Evolutionary conservation across 2,888 invertebrate genomes (phyloP).

Genomic region (Branchellion lobata): DNA sequence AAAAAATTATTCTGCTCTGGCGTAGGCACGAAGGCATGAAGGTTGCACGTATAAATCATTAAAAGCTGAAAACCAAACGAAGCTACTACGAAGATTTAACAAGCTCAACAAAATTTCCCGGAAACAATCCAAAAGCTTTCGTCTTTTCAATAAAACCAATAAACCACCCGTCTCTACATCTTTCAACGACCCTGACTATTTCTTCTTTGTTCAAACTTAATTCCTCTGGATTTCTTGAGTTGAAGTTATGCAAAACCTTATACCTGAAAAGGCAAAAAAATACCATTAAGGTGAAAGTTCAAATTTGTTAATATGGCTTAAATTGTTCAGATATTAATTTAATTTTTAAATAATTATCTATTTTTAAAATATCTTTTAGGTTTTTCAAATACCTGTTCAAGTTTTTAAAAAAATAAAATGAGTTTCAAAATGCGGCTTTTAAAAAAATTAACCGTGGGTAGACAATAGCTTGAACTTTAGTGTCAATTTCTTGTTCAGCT

Average conservation of each 20-base stretch:
- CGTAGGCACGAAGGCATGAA: too few species aligned
- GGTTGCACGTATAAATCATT: too few species aligned
- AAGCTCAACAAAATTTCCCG: conserved; percentile 39
- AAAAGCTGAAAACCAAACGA: background rate
- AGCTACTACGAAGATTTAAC: background rate
- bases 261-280: conserved; percentile 24
- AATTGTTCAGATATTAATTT: background rate
- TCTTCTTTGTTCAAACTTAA: conserved; percentile 36
- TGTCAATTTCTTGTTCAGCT: conserved; percentile 24
- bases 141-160: conserved; percentile 39
- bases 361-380: background rate
- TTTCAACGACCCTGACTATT: conserved; percentile 42
- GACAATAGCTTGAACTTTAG: conserved; percentile 21
- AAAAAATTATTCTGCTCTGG: background rate
- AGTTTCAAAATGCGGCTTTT: background rate
- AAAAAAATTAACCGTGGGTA: conserved; percentile 26
- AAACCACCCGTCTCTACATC: conserved; percentile 44
- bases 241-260: conserved; percentile 30
- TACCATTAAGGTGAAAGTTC: too few species aligned
- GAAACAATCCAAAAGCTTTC: conserved; percentile 41
- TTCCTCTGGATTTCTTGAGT: conserved; percentile 41
- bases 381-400: background rate
- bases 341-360: too few species aligned
- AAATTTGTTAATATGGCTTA: too few species aligned
- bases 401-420: background rate